Percentiles rank a stretch among this genome's conserved stretches.
Conservation (phyloP, 2,888 invertebrate species). For the Microdon myrmicae region DNA sequence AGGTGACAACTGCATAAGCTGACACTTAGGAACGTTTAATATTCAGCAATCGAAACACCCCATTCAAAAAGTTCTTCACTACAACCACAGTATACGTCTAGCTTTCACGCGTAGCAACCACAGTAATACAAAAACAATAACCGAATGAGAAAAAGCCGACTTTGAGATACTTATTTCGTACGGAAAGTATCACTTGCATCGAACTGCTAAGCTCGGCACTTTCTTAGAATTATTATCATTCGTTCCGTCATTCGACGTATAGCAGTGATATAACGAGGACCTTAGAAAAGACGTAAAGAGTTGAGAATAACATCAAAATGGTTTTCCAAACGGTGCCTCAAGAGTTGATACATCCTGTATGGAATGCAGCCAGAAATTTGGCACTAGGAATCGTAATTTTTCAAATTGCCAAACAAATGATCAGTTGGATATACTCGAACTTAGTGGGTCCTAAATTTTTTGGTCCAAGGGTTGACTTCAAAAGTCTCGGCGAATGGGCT, state of each 20-base stretch:
- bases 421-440: slow-evolving; percentile 66
- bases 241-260: too few species aligned
- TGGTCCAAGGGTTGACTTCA: slow-evolving; percentile 73
- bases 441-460: slow-evolving; percentile 71
- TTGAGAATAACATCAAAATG: too few species aligned
- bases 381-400: slow-evolving; percentile 60
- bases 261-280: too few species aligned
- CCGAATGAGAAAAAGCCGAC: slow-evolving; percentile 37
- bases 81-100: too few species aligned
- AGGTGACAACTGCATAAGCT: too few species aligned
- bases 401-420: slow-evolving; percentile 63
- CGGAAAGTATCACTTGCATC: slow-evolving; percentile 30
- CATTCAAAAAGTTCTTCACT: too few species aligned
- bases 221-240: slow-evolving; percentile 3
- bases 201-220: slow-evolving; percentile 22
- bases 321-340: too few species aligned
- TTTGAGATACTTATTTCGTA: slow-evolving; percentile 33
- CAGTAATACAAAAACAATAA: too few species aligned
- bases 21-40: too few species aligned
- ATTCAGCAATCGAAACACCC: slow-evolving; percentile 45
- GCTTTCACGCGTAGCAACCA: too few species aligned
- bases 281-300: too few species aligned
- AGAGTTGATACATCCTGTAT: too few species aligned
- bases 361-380: slow-evolving; percentile 54
- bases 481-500: slow-evolving; percentile 82